phyloP scores from a whole-genome alignment of 2,113 vertebrate genomes.

The Forbesichthys agassizii region DNA sequence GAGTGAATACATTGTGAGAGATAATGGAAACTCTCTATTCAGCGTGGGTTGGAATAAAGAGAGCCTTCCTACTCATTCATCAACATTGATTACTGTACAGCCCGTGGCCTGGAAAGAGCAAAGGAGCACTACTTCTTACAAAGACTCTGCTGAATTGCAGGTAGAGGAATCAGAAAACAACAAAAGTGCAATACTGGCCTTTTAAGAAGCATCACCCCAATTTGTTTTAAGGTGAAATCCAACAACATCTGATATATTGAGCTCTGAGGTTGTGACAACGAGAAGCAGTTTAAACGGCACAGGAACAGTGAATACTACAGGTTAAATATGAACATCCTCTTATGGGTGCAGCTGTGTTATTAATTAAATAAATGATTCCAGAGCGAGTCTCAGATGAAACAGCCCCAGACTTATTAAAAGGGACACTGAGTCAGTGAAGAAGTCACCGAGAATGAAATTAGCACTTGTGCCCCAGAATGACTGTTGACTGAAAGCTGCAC shows the following conservation, averaged over 20 bases:
- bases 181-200: slow-evolving; percentile 69
- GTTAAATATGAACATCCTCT: background rate
- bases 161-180: slow-evolving; percentile 67
- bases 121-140: slow-evolving; percentile 69
- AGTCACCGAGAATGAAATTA: slow-evolving; percentile 81
- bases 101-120: slow-evolving; percentile 74
- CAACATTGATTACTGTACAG: slow-evolving; percentile 87
- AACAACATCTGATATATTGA: slow-evolving; percentile 43
- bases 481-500: slow-evolving; percentile 39
- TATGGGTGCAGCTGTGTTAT: slow-evolving; percentile 36
- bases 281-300: slow-evolving; percentile 9
- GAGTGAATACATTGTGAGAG: slow-evolving; percentile 93
- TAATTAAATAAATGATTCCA: slow-evolving; percentile 21
- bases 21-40: slow-evolving; percentile 98
- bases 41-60: slow-evolving; percentile 87
- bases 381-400: slow-evolving; percentile 28
- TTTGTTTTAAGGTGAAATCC: slow-evolving; percentile 67
- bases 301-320: slow-evolving; percentile 2
- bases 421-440: slow-evolving; percentile 72
- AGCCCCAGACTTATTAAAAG: slow-evolving; percentile 69
- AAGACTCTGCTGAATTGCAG: slow-evolving; percentile 72
- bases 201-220: slow-evolving; percentile 71
- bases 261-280: slow-evolving; percentile 30
- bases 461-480: slow-evolving; percentile 76
- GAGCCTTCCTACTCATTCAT: slow-evolving; percentile 89